Evolutionary conservation across 2,113 vertebrate species (phyloP), one percentile per base, ranked within the genome.

Genomic region (Larimichthys polyactis): DNA sequence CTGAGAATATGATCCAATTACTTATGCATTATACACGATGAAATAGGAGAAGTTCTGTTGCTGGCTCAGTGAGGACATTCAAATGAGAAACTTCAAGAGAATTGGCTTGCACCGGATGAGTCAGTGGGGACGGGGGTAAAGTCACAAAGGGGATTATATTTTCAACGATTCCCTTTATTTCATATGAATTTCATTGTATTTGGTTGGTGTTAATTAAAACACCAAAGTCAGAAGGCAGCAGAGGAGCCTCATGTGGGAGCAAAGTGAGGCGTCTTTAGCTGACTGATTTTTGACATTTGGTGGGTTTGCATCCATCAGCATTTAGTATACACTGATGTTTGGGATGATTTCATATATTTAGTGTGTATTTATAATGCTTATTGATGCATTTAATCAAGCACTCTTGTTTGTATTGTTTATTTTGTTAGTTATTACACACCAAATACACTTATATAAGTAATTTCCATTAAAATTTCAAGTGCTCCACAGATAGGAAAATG

Each of bases 1-100:
- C 81, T 71, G 82, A 81, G 79, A 87, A 84, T 79, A 89, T 91
- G 87, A 93, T 91, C 90, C 78, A 89, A 93, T 93, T 93, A 91
- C 87, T 89, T 82, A 75, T 79, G 79, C 89, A 88, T 93, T 92
- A 93, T 67, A 80, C 72, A 52, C 59, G 58, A 82, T 90, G 81
- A 90, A 90, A 87, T 43, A 59, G 83, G 89, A 87, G 83, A 71
- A 75, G 79, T 90, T 85, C 58, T 86, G 83, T 27, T 40, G 62
- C 76, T 81, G 68, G 67, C 82, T 87, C 74, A 72, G 58, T 79
- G 68, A 83, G 71, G 71, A 80, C 68, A 72, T 75, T 72, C 49
- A 82, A 82, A 81, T 67, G 80, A 89, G 73, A 75, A 73, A 81
- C 79, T 83, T 82, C 46, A 68, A 85, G 75, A 82, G 87, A 85